These are phyloP conservation scores for Xestia ashworthii DNA, from an alignment of 2,888 invertebrate species.

Conservation along the genomic window DNA sequence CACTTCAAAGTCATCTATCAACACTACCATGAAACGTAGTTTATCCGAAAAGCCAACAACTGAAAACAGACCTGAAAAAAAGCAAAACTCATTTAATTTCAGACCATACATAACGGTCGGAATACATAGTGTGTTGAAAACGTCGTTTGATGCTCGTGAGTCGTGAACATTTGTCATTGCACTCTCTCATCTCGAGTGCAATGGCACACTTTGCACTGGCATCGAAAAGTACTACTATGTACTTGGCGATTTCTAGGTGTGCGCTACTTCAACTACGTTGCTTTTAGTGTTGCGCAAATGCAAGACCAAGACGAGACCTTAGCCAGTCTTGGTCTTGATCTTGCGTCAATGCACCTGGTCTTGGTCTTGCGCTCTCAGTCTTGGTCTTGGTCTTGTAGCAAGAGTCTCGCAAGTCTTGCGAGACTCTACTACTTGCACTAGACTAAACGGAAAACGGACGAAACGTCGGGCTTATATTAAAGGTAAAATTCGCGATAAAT, in stretches of 20 bases:
- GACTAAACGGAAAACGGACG: no score
- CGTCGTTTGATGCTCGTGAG: not conserved
- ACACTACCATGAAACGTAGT: slow-evolving; percentile 95
- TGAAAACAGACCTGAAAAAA: slow-evolving; percentile 94
- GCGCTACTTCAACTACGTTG: not conserved
- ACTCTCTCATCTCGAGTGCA: not conserved
- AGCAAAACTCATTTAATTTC: slow-evolving; percentile 13
- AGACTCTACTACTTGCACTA: no score
- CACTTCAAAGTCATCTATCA: slow-evolving; percentile 96
- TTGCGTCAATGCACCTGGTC: no score
- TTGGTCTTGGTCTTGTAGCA: no score
- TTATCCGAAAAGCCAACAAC: slow-evolving; percentile 98
- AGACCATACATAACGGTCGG: not conserved
- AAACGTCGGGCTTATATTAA: no score
- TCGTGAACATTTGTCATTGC: not conserved
- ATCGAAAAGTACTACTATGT: not conserved
- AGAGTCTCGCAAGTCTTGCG: no score
- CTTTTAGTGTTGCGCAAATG: no score
- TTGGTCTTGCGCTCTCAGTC: no score
- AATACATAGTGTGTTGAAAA: not conserved
- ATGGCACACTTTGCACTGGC: not conserved
- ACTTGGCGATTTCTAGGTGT: not conserved
- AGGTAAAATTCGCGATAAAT: no score
- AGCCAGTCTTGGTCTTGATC: no score
- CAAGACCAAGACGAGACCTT: no score